Base-by-base conservation (phyloP, 2,888 invertebrate species). In the Drosophila infuscata region DNA sequence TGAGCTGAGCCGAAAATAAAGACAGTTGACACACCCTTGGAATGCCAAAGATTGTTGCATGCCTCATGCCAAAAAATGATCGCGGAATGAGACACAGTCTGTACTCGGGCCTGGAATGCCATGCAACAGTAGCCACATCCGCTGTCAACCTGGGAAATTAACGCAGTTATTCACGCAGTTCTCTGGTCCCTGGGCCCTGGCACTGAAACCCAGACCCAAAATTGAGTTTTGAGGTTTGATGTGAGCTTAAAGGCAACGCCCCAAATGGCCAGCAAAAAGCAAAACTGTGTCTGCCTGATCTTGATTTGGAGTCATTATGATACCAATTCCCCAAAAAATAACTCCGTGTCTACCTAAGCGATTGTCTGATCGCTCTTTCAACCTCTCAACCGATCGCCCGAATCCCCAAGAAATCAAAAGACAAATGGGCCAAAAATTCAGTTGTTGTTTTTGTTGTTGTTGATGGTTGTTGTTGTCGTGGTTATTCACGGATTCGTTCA, bases 131-230 rank as follows among this genome's bases (percentile, higher is more conserved):
- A 87, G 90, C 89, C 82, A 86, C 83, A 87, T 86, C 80, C 83
- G 89, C 90, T 87, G 90, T 90, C 90, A 90, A 81, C 83, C 80
- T 76, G 75, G 76, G 64, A 86, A 86, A 90, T 87, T 79, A 88
- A 88, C 86, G 90, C 86, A 90, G 87, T 87, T 88, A 88, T 90
- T 87, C 83, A 89, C 74, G 70, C 90, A 85, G 74, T 53, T 49
- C 57, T 12, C 65, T 32, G n/a, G 32, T n/a, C 30, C n/a, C 29
- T 12, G n/a, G 32, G 25, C 30, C n/a, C 29, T 12, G 29, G 12
- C 53, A 25, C 35, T 38, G 59, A 33, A 15, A 20, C 30, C 70
- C 59, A 49, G 15, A 46, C 20, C 25, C 46, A 46, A 46, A 20
- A 73, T 65, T 65, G 65, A 52, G 61, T 56, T 54, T 35, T 30